Evolutionary conservation across 1,140 invertebrate species (phyloP), one percentile per base, ranked within the genome.

Genomic region (Procambarus virginalis): DNA sequence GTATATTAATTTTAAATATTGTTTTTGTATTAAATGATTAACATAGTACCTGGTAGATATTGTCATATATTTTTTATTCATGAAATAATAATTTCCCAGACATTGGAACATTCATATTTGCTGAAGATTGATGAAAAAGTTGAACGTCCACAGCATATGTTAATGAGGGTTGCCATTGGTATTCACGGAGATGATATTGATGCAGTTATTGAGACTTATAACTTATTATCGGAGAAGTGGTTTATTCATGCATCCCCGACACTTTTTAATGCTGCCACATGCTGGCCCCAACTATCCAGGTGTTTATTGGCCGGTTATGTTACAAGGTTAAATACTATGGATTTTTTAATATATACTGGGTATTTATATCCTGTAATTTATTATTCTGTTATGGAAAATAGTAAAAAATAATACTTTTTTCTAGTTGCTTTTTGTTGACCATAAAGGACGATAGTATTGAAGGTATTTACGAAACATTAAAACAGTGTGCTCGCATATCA

Each of bases 241-340:
- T 99, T 99, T 93, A 99, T 98, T 2, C 99, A 99, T 95, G 98
- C 98, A 17, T 98, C 98, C 20, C 98, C 99, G 12, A 99, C 99
- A 3, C 95, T 99, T 14, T 99, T 99, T 93, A 98, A 98, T 93
- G 97, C 99, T 88, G 99, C 98, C 70, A 99, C 99, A 14, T 96
- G 95, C 12, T 95, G 96, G 58, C 98, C 98, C 60, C 99, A 99
- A 94, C 94, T 99, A 89, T 99, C 98, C 6, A 58, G 55, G 55
- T 58, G 55, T 58, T 58, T 34, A 34, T 34, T 34, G 34, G 34
- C 34, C 34, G 1, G 34, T 34, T 34, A 34, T 34, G 34, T 34
- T 34, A 34, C 34, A 0, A 34, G 0, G 34, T 34, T 34, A 34
- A 34, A 34, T 34, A 34, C 34, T 34, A 34, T 34, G 0, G 34